These are phyloP conservation scores for Gymnocephalus cernua DNA, from an alignment of 2,113 vertebrate genomes.

Conservation along the genomic window DNA sequence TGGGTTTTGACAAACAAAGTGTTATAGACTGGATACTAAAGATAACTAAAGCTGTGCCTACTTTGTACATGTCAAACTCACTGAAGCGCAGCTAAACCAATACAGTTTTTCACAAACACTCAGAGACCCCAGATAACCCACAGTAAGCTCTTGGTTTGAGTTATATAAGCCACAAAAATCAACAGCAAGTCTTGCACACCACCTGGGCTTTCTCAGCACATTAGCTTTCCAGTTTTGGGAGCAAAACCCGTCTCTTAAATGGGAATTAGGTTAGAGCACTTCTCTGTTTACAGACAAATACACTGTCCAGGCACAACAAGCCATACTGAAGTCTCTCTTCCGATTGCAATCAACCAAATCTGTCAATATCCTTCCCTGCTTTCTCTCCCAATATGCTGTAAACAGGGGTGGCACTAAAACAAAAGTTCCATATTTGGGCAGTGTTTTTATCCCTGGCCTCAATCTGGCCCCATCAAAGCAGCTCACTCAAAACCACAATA, in stretches of 20 bases:
- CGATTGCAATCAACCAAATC: constrained; percentile 45
- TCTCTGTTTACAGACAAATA: constrained; percentile 41
- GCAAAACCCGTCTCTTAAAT: constrained; percentile 40
- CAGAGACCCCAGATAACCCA: constrained; percentile 28
- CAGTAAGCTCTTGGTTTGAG: constrained; percentile 14
- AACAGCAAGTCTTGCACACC: constrained; percentile 21
- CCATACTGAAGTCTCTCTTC: constrained; percentile 45
- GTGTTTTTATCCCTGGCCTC: constrained; percentile 31
- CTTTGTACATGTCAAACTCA: constrained; percentile 14
- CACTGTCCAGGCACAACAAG: constrained; percentile 35
- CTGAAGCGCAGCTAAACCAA: constrained; percentile 36
- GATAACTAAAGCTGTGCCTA: background rate
- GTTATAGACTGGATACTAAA: background rate
- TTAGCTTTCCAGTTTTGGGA: constrained; percentile 29
- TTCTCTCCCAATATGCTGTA: constrained; percentile 36
- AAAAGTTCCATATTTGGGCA: constrained; percentile 51
- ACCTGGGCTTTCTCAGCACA: constrained; percentile 55
- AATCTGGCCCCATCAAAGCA: background rate
- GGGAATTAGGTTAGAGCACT: constrained; percentile 27
- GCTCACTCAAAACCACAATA: constrained; percentile 54
- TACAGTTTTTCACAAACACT: constrained; percentile 41
- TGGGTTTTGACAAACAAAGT: background rate
- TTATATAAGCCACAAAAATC: constrained; percentile 53
- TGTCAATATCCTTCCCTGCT: constrained; percentile 52
- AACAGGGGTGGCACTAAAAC: constrained; percentile 33